Percentiles rank a stretch among this genome's conserved stretches.
These are phyloP conservation scores for Lasioglossum leucozonium DNA, from an alignment of 2,888 invertebrate species.

Conservation along the genomic window DNA sequence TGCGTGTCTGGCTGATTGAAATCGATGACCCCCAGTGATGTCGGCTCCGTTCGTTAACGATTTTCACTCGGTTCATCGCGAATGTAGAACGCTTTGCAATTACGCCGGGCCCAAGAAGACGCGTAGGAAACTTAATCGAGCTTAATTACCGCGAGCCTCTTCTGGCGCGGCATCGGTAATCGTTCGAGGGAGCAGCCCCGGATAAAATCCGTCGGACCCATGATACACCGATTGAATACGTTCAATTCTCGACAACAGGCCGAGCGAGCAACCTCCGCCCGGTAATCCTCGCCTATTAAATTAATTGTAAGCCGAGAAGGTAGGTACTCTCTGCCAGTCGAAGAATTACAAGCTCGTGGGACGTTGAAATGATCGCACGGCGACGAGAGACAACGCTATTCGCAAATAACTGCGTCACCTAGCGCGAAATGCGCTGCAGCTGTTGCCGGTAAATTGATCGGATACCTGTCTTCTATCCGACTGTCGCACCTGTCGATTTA, in stretches of 20 bases:
- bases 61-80: conserved; percentile 71
- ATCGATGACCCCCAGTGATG: background rate
- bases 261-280: conserved; percentile 23
- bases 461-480: conserved; percentile 63
- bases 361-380: conserved; percentile 49
- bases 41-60: conserved; percentile 60
- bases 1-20: background rate
- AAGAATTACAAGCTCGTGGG: background rate
- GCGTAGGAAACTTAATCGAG: conserved; percentile 73
- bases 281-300: conserved; percentile 66
- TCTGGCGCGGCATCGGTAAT: conserved; percentile 69
- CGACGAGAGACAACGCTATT: conserved; percentile 64
- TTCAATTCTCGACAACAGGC: conserved; percentile 50
- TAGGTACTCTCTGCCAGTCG: background rate
- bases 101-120: conserved; percentile 66
- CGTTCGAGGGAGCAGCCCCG: conserved; percentile 67
- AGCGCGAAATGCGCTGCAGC: conserved; percentile 73
- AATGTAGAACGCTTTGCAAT: conserved; percentile 69
- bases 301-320: conserved; percentile 64
- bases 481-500: conserved; percentile 60
- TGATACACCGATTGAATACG: conserved; percentile 43
- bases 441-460: conserved; percentile 79
- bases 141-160: conserved; percentile 70
- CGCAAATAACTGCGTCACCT: conserved; percentile 65
- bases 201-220: conserved; percentile 63